A percentile compares a stretch with the other conserved stretches of the same genome.
Evolutionary conservation across 2,113 vertebrate species (phyloP).

Genomic region (Apteryx owenii): DNA sequence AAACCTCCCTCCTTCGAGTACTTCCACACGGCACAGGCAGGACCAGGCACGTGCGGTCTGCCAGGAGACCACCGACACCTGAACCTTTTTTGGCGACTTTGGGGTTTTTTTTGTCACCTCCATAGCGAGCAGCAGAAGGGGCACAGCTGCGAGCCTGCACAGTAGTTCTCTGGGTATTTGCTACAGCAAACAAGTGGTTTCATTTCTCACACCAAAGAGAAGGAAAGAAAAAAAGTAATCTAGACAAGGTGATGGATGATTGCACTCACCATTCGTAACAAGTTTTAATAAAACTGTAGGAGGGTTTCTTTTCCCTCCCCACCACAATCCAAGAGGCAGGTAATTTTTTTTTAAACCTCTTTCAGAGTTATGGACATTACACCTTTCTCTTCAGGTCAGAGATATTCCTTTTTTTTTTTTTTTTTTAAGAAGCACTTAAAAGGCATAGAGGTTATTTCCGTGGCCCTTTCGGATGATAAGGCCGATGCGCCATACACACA

Average conservation of each 20-base stretch:
- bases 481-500: rapidly evolving
- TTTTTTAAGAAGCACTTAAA: neutral
- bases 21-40: neutral
- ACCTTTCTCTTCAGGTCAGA: neutral
- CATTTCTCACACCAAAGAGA: slow-evolving; percentile 3
- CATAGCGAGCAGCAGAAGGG: neutral
- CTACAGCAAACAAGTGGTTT: slow-evolving; percentile 15
- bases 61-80: neutral
- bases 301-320: neutral
- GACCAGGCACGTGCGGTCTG: neutral
- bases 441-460: neutral
- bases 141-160: neutral
- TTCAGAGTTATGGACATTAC: neutral
- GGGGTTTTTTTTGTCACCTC: neutral
- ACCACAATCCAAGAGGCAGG: neutral
- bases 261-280: neutral
- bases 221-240: neutral
- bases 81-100: neutral
- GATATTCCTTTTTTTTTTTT: neutral
- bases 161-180: neutral
- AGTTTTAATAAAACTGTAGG: slow-evolving; percentile 12
- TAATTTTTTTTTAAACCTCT: neutral
- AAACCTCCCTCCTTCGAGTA: neutral
- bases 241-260: slow-evolving; percentile 23
- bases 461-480: neutral